These are phyloP conservation scores for Acanthochromis polyacanthus DNA, from an alignment of 2,113 vertebrate species.

Conservation along the genomic window DNA sequence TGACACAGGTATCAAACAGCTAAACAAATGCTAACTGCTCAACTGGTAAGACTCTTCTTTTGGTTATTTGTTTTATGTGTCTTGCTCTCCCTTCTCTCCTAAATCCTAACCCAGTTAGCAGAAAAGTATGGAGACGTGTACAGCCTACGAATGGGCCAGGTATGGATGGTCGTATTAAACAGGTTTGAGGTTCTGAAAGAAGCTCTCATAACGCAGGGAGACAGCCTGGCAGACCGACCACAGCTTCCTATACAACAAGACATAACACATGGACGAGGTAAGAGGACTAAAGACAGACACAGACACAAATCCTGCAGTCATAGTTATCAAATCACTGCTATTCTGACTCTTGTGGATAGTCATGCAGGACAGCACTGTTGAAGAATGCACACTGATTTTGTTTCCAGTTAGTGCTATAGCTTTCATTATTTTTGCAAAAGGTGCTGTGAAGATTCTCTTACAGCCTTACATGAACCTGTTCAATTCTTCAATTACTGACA, in stretches of 20 bases:
- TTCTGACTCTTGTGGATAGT: not conserved
- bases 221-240: conserved; percentile 60
- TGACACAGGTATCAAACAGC: conserved; percentile 45
- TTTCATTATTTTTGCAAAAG: too few species aligned
- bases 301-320: too few species aligned
- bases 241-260: conserved; percentile 17
- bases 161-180: conserved; percentile 59
- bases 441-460: too few species aligned
- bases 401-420: too few species aligned
- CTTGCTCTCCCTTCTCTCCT: not conserved
- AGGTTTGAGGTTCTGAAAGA: conserved; percentile 61
- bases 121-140: conserved; percentile 57
- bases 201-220: conserved; percentile 65
- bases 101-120: conserved; percentile 45
- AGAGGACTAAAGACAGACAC: too few species aligned
- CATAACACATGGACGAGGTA: not conserved
- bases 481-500: too few species aligned
- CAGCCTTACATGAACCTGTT: too few species aligned
- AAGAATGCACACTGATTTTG: too few species aligned
- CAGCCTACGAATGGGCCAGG: conserved; percentile 57
- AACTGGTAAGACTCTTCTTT: not conserved
- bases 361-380: not conserved
- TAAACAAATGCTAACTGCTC: not conserved
- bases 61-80: not conserved
- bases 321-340: too few species aligned